Evolutionary conservation across 1,140 invertebrate genomes (phyloP), one percentile per base, ranked within the genome.

Genomic region (Stegodyphus mimosarum): DNA sequence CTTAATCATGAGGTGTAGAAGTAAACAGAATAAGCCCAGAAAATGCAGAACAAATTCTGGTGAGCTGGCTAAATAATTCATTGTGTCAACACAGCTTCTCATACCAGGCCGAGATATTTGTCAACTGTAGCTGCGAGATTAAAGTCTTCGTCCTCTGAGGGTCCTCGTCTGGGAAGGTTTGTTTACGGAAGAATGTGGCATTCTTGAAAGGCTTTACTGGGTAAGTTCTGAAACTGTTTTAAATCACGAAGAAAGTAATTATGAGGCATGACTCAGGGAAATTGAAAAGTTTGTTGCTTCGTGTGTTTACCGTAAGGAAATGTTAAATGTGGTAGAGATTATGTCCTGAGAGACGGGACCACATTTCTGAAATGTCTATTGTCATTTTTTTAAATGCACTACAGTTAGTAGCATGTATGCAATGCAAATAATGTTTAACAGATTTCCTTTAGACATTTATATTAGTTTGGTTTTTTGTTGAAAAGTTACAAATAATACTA

Each of bases 41-140:
- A 74, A 83, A 74, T 83, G 71, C 60, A 51, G 71, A 73, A 83
- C 80, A 83, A 83, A 83, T 83, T 83, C 70, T 83, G 60, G 18
- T 60, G 51, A 33, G 71, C 70, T 15, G 53, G 55, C 80, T 83
- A 83, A 83, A 83, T 83, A 83, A 83, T 83, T 83, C 80, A 83
- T 83, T 83, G 80, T 83, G 80, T 83, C 80, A 83, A 83, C 80
- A 83, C 60, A 48, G 69, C 18, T n/a, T 52, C 80, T 74, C 48
- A 17, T 15, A 49, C 18, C 71, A 9, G 71, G 48, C 48, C 11
- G 66, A 73, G 80, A 74, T 83, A 83, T 83, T 83, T 83, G 80
- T 83, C 80, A 83, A 83, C 80, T 83, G 80, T 74, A 74, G 74
- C 80, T 17, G 48, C 10, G 71, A 83, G 80, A 83, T 83, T 83